phyloP scores from a whole-genome alignment of 1,140 invertebrate species.

The Venturia canescens region DNA sequence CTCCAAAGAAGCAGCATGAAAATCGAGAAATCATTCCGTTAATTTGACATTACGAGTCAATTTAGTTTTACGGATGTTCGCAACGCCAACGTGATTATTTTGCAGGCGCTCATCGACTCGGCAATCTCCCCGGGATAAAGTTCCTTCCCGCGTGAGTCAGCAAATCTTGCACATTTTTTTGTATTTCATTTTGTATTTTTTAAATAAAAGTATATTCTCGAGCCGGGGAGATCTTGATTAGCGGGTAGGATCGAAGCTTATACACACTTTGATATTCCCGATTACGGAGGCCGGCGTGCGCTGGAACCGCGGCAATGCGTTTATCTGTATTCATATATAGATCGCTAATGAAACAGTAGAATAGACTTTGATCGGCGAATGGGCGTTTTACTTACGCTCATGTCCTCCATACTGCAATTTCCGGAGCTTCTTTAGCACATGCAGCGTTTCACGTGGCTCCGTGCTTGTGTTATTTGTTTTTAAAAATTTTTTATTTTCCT shows the following conservation, averaged over 20 bases:
- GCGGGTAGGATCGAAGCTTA: neutral
- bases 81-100: neutral
- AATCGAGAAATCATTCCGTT: neutral
- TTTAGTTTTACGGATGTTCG: neutral
- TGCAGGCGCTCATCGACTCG: neutral
- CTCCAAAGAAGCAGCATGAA: too few relatives aligned
- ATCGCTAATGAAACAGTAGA: neutral
- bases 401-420: conserved; percentile 71
- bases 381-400: conserved; percentile 68
- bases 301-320: neutral
- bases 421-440: conserved; percentile 35
- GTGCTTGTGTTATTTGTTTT: neutral
- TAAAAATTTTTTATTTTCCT: too few relatives aligned
- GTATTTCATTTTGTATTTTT: neutral
- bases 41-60: neutral
- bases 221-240: neutral
- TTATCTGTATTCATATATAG: neutral
- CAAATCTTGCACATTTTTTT: neutral
- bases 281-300: neutral
- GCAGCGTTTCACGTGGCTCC: conserved; percentile 14
- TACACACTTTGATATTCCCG: neutral
- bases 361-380: neutral
- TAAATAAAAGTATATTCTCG: neutral
- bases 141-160: neutral
- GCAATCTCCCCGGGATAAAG: neutral